These are phyloP conservation scores for Hipparchia semele DNA, from an alignment of 2,888 invertebrate genomes.

Conservation along the genomic window DNA sequence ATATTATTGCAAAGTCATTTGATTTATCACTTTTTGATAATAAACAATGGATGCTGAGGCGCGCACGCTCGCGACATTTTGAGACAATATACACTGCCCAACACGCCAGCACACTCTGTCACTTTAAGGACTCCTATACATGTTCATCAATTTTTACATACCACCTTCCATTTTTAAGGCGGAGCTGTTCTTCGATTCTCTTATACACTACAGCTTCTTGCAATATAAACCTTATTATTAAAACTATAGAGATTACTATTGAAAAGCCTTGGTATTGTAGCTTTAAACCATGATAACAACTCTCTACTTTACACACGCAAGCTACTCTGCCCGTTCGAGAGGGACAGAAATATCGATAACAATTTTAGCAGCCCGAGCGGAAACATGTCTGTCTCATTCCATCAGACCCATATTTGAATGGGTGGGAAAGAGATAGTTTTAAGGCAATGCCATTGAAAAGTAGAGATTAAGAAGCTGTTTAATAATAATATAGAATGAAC, in stretches of 20 bases:
- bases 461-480: constrained; percentile 77
- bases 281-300: constrained; percentile 61
- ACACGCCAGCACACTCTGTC: constrained; percentile 82
- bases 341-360: constrained; percentile 58
- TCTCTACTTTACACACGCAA: constrained; percentile 66
- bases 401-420: constrained; percentile 47
- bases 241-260: constrained; percentile 38
- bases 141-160: constrained; percentile 84
- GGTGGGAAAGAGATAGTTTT: constrained; percentile 56
- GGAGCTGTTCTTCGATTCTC: constrained; percentile 77
- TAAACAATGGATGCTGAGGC: constrained; percentile 71
- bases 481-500: constrained; percentile 78
- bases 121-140: constrained; percentile 83
- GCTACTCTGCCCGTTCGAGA: constrained; percentile 56
- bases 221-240: constrained; percentile 40
- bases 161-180: constrained; percentile 84
- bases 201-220: constrained; percentile 44
- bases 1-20: constrained; percentile 77
- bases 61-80: constrained; percentile 78
- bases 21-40: constrained; percentile 81
- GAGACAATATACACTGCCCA: constrained; percentile 82
- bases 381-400: constrained; percentile 54
- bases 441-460: constrained; percentile 26
- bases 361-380: constrained; percentile 43
- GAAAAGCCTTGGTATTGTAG: constrained; percentile 42